Conservation (phyloP, 2,113 vertebrate genomes). For the Leucosticte australis region DNA sequence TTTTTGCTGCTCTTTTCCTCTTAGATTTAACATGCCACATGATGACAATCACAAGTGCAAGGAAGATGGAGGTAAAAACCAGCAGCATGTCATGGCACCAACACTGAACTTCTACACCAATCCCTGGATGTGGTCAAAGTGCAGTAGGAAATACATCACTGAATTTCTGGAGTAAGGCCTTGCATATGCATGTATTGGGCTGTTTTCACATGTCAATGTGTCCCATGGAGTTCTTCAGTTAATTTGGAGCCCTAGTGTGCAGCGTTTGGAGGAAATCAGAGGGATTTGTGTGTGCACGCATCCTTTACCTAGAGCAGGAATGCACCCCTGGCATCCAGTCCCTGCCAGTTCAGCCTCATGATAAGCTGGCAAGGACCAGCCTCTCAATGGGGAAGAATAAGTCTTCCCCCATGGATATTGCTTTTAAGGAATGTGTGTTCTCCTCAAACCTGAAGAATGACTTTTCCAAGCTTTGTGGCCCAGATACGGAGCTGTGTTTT, state of each 20-base stretch:
- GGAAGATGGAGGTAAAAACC: conserved; percentile 92
- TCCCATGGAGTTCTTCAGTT: background rate
- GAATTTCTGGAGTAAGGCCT: conserved; percentile 96
- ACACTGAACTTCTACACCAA: conserved; percentile 96
- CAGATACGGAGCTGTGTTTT: background rate
- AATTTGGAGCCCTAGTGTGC: background rate
- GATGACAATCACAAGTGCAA: conserved; percentile 97
- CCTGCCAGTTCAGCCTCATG: conserved; percentile 41
- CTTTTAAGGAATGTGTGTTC: conserved; percentile 39
- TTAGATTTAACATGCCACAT: conserved; percentile 98
- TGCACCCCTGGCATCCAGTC: background rate
- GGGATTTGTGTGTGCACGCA: background rate
- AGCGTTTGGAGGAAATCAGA: background rate
- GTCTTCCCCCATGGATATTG: conserved; percentile 38
- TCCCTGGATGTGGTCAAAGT: conserved; percentile 99
- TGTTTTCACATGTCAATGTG: background rate
- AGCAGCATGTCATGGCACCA: conserved; percentile 97
- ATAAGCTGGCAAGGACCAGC: conserved; percentile 41
- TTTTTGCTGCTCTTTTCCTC: background rate
- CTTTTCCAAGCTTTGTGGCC: conserved; percentile 29
- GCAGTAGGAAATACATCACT: conserved; percentile 98
- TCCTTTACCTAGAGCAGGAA: conserved; percentile 36
- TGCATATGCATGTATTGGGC: background rate
- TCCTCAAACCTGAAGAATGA: conserved; percentile 43
- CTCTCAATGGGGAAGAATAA: conserved; percentile 33